A percentile compares a stretch with the other conserved stretches of the same genome.
Conservation (phyloP, 2,797 vertebrate genomes). For the Acipenser transmontanus region DNA sequence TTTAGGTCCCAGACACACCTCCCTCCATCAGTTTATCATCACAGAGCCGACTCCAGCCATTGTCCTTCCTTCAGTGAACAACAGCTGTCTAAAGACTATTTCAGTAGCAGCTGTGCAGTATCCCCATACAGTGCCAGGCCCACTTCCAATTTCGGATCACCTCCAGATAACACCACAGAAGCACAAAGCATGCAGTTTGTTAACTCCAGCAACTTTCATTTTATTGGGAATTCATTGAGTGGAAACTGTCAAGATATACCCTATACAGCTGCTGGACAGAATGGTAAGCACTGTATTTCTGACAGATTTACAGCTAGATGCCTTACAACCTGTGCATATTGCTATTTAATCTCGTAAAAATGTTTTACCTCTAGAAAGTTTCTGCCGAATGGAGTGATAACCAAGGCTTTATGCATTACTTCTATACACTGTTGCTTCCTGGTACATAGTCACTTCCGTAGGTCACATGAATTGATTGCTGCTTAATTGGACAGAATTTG, state of each 20-base stretch:
- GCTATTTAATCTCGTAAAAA: too few relatives aligned
- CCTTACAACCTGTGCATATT: too few relatives aligned
- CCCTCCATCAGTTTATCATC: conserved; percentile 54
- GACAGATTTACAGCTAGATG: background rate
- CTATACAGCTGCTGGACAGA: conserved; percentile 65
- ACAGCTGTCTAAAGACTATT: conserved; percentile 74
- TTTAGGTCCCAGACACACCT: conserved; percentile 67
- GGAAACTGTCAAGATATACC: conserved; percentile 66
- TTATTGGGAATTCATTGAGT: conserved; percentile 60
- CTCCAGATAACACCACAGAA: conserved; percentile 60
- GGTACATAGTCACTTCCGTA: too few relatives aligned
- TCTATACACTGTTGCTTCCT: too few relatives aligned
- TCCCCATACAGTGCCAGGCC: conserved; percentile 63
- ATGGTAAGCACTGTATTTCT: conserved; percentile 56
- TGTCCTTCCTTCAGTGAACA: conserved; percentile 73
- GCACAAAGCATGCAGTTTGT: conserved; percentile 71
- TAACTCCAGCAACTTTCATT: conserved; percentile 73
- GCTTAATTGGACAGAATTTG: too few relatives aligned
- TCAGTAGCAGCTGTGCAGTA: conserved; percentile 65
- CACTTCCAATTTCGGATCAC: conserved; percentile 53
- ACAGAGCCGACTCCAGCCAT: conserved; percentile 62
- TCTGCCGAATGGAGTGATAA: too few relatives aligned
- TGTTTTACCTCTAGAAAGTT: too few relatives aligned
- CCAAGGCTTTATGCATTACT: too few relatives aligned
- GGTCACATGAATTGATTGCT: too few relatives aligned